These are phyloP conservation scores for Gymnodraco acuticeps DNA, from an alignment of 2,797 vertebrate species.

Conservation along the genomic window DNA sequence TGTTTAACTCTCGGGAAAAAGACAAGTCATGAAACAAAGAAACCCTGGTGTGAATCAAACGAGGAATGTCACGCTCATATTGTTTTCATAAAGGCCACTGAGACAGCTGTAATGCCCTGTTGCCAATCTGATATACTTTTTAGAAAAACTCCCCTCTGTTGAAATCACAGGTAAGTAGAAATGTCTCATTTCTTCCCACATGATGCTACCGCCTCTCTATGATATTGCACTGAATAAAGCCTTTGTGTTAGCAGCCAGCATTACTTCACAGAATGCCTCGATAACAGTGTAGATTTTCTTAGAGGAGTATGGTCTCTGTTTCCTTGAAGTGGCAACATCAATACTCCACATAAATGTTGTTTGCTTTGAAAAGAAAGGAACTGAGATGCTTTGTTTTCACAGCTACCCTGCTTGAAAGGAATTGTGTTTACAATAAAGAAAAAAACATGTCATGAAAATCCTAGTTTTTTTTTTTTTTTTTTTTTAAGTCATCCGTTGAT, in stretches of 20 bases:
- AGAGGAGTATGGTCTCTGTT: constrained; percentile 35
- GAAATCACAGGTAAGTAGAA: constrained; percentile 38
- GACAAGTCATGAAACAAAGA: constrained; percentile 56
- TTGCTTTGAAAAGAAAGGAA: constrained; percentile 55
- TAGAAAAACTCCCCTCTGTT: constrained; percentile 15
- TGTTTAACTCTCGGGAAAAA: constrained; percentile 29
- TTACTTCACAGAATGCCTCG: constrained; percentile 70
- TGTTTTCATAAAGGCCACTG: constrained; percentile 83
- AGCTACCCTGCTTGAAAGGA: constrained; percentile 67
- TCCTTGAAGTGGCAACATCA: constrained; percentile 55
- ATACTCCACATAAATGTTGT: constrained; percentile 29
- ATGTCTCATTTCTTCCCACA: background rate
- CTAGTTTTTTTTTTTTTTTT: constrained; percentile 74
- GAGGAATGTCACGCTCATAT: constrained; percentile 63
- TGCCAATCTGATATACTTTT: constrained; percentile 33
- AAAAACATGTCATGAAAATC: constrained; percentile 87
- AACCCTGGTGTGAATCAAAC: constrained; percentile 51
- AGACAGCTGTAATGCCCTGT: constrained; percentile 77
- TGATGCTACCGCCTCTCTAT: constrained; percentile 60
- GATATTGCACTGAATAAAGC: constrained; percentile 81
- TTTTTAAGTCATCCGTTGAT: constrained; percentile 40
- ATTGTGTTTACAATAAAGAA: constrained; percentile 44
- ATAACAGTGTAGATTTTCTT: constrained; percentile 67
- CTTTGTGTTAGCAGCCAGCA: constrained; percentile 74
- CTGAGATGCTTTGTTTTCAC: constrained; percentile 36